Percentiles rank a stretch among this genome's conserved stretches.
phyloP scores from a whole-genome alignment of 2,797 vertebrate genomes.

The Staurois parvus region DNA sequence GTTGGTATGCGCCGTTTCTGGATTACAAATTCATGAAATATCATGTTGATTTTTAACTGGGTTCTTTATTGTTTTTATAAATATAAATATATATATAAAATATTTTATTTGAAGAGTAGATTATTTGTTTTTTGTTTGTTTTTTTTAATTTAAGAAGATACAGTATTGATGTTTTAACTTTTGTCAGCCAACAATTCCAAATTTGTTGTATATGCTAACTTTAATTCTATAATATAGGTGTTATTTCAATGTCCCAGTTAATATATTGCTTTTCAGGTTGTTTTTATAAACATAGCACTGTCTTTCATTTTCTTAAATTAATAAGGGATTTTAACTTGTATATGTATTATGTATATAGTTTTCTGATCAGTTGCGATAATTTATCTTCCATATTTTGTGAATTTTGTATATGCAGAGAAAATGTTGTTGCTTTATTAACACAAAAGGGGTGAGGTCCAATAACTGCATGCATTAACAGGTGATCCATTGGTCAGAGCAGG shows the following conservation, averaged over 20 bases:
- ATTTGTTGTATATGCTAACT: conserved; percentile 29
- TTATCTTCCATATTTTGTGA: conserved; percentile 34
- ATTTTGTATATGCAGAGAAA: conserved; percentile 42
- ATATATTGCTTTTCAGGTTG: conserved; percentile 13
- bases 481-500: conserved; percentile 2
- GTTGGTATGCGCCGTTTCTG: conserved; percentile 32
- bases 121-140: conserved; percentile 13
- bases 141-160: conserved; percentile 29
- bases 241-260: conserved; percentile 25
- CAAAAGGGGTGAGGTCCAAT: neutral
- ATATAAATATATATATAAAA: neutral
- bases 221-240: conserved; percentile 10
- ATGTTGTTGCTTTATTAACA: conserved; percentile 36
- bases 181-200: conserved; percentile 37
- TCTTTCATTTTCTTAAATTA: conserved; percentile 25
- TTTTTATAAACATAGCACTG: conserved; percentile 1
- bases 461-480: conserved; percentile 29
- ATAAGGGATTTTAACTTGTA: conserved; percentile 25
- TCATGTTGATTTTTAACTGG: conserved; percentile 7
- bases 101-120: conserved; percentile 32
- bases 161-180: conserved; percentile 39
- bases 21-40: conserved; percentile 22
- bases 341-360: conserved; percentile 46
- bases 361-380: conserved; percentile 23
- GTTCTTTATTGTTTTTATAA: conserved; percentile 17